Evolutionary conservation across 1,140 invertebrate genomes (phyloP), one percentile per base, ranked within the genome.

Genomic region (Anastrepha ludens): DNA sequence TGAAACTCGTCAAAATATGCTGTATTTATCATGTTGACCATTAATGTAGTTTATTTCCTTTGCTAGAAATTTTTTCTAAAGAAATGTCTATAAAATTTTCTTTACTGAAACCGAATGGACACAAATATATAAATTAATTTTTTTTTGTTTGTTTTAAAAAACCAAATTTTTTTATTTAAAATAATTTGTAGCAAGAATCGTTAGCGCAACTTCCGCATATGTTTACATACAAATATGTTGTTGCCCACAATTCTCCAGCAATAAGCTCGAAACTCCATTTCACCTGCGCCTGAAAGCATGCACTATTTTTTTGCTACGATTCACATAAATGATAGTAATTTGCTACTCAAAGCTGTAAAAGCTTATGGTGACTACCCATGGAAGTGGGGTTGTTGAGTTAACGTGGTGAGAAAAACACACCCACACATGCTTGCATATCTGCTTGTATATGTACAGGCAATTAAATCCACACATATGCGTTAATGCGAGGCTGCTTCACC

Each of bases 201-300:
- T 29, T 29, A 29, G 29, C 29, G 29, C 29, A 29, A 29, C 1
- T 29, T 29, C 29, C 29, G 29, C 29, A 29, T 29, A 29, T 29
- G 29, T 29, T 29, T 29, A 0, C 29, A 29, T 29, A 29, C 29
- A 29, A 29, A 29, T 29, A 29, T 29, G 29, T 29, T 29, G 29
- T 29, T 29, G 29, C 29, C 29, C 2, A 11, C 6, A 7, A 39
- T 67, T 39, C 64, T 41, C 20, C 64, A 67, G n/a, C 64, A 67
- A 3, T 3, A 41, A 67, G 3, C 64, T 29, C 41, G 1, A 5
- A 9, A 74, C 13, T n/a, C 50, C 11, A 29, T 41, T 39, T 67
- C 13, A 39, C 67, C 4, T 41, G 67, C 67, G 67, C 67, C 67
- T 74, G 3, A 74, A 74, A 74, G 41, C 67, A 74, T 74, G 41